These are phyloP conservation scores for Neotoxoptera formosana DNA, from an alignment of 1,140 invertebrate genomes.

Conservation along the genomic window DNA sequence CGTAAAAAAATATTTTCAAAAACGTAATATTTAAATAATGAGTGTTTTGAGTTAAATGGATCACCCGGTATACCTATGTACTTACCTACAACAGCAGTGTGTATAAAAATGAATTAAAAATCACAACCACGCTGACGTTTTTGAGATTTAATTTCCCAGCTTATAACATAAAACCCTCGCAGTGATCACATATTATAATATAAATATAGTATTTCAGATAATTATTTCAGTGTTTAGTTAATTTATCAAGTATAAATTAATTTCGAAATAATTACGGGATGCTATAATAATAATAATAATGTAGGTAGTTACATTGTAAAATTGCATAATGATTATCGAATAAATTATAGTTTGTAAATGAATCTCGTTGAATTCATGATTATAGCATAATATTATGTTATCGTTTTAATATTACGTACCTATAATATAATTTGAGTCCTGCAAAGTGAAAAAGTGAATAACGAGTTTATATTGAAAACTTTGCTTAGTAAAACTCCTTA, in stretches of 20 bases:
- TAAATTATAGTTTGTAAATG: not conserved
- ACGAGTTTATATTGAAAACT: not conserved
- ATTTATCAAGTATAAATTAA: not conserved
- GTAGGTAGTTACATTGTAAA: not conserved
- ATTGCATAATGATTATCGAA: not conserved
- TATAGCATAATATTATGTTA: not conserved
- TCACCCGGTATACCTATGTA: not conserved
- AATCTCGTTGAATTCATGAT: not conserved
- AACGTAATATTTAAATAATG: too few relatives aligned
- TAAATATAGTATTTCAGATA: not conserved
- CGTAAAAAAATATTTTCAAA: too few relatives aligned
- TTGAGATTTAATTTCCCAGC: not conserved
- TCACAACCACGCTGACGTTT: not conserved
- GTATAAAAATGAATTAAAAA: not conserved
- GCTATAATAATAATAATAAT: not conserved
- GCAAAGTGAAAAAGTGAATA: not conserved
- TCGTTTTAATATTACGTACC: not conserved
- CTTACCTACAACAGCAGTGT: not conserved
- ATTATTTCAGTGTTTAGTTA: not conserved
- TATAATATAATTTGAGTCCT: not conserved
- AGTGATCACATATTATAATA: not conserved
- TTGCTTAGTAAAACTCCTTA: not conserved
- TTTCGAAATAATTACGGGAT: not conserved
- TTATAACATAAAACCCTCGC: not conserved
- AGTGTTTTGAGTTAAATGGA: too few relatives aligned